Evolutionary conservation across 2,888 invertebrate genomes (phyloP).

Genomic region (Leucophenga maculata): DNA sequence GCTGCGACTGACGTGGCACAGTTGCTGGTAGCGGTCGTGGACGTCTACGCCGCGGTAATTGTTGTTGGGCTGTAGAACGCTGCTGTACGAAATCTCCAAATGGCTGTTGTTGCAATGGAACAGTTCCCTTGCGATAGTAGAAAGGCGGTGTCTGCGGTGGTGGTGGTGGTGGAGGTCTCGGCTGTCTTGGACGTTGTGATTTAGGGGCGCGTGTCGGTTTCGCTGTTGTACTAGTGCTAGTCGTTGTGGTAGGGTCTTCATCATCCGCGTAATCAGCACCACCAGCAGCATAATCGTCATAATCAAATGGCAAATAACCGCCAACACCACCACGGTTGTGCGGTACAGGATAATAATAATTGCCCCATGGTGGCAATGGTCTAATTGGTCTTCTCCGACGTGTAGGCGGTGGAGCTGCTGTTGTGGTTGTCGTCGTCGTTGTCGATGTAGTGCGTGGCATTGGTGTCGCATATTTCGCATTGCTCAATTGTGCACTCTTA

Average conservation of each 20-base stretch:
- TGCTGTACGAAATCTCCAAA: neutral
- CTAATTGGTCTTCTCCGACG: slow-evolving; percentile 11
- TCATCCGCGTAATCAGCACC: slow-evolving; percentile 22
- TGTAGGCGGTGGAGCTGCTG: slow-evolving; percentile 36
- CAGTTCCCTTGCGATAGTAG: slow-evolving; percentile 38
- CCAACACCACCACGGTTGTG: neutral
- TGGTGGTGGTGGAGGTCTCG: slow-evolving; percentile 13
- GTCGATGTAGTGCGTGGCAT: neutral
- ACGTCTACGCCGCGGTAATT: neutral
- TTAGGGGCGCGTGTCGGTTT: slow-evolving; percentile 11
- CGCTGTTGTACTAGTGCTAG: slow-evolving; percentile 35
- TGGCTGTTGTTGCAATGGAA: slow-evolving; percentile 8
- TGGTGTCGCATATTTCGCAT: slow-evolving; percentile 41
- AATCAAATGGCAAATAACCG: slow-evolving; percentile 43
- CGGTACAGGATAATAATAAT: slow-evolving; percentile 6
- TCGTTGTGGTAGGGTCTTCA: slow-evolving; percentile 37
- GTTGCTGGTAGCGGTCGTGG: slow-evolving; percentile 13
- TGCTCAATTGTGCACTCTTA: slow-evolving; percentile 61
- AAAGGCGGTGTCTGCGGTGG: slow-evolving; percentile 21
- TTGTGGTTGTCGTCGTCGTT: neutral
- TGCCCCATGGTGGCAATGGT: slow-evolving; percentile 25
- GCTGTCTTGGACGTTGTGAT: slow-evolving; percentile 25
- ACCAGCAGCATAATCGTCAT: slow-evolving; percentile 28
- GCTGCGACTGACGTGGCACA: slow-evolving; percentile 35
- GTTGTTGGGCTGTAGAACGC: neutral